Base-by-base conservation (phyloP, 2,888 invertebrate species). In the Scelioninae gen. 1 region DNA sequence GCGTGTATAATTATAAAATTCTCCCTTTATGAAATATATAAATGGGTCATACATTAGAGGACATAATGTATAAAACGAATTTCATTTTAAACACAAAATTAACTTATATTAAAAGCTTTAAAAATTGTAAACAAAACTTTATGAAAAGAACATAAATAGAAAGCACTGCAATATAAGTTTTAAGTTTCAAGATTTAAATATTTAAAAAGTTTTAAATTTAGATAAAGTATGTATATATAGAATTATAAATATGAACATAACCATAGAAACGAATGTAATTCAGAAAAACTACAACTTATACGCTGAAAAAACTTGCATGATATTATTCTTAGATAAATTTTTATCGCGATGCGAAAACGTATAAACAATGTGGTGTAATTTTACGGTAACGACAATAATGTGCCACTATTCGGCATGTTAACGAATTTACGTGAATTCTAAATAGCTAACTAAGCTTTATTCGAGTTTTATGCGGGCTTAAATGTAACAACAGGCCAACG, bases 401-500 rank as follows among this genome's bases (percentile, higher is more conserved):
- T 13, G 32, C 15, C 38, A 51, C 51, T 51, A 51, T 65, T 66
- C 32, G n/a, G 34, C 71, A 40, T 51, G 58, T 60, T 60, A 43
- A 72, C 43, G 43, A 58, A 75, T 56, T 65, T 56, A 40, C 55
- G 38, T 51, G 49, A 49, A 53, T 65, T 32, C 34, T 53, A 62
- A 62, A 72, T 43, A 47, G 38, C 32, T 29, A 31, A 47, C 60
- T 66, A 74, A 82, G 82, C 75, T 84, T 84, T 82, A 80, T 82
- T 84, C 63, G 81, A 83, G 79, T 82, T 84, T 87, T 84, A 75
- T 79, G 79, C 76, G 53, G 78, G 83, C 85, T 86, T 86, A 85
- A 84, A 71, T 77, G 82, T 53, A 47, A 40, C 62, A 40, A 34
- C 53, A 16, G 23, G 13, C 23, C 53, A 60, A 53, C 58, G 68